Base-by-base conservation (phyloP, 2,113 vertebrate species). In the Psittacara wagleri region DNA sequence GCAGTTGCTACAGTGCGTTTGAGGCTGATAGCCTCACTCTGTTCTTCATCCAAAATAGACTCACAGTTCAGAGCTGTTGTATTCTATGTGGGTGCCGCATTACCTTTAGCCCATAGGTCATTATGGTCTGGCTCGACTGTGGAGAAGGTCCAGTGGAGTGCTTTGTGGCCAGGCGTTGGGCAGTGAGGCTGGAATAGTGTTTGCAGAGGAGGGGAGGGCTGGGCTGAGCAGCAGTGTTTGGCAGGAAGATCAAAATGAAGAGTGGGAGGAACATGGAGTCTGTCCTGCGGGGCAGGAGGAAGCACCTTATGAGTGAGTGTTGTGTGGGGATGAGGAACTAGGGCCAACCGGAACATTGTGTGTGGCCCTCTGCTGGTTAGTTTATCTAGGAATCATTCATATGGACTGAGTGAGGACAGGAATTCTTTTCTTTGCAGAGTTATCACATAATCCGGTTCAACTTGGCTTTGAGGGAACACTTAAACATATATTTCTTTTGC, bases 311-410 rank as follows among this genome's bases (percentile, higher is more conserved):
- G 83, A 14, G 2, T 0, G 23, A 27, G 24, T 1, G 17, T 46
- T 57, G 43, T 15, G 22, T n/a, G 85, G 24, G 25, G 55, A 20
- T 3, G 3, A 41, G 63, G 6, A 37, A 4, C 52, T 64, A 24
- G 35, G 52, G 6, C 23, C 16, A 13, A 10, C 66, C 62, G 2
- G 2, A 23, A 24, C 4, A 0, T 5, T 31, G 22, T 31, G 13
- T 46, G 41, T 28, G 52, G 10, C 41, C 3, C 35, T 23, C 31
- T 59, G 37, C 59, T 62, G 14, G 2, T 9, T 37, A 2, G 6
- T 15, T 44, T 24, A 0, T n/a, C 2, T 11, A 22, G 67, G 0
- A 10, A 3, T 62, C 10, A 0, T 28, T 27, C 2, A 3, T 3
- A 6, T 2, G 17, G 28, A 1, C 9, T 3, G 25, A 18, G n/a